Evolutionary conservation across 2,888 invertebrate genomes (phyloP), one percentile per base, ranked within the genome.

Genomic region (Hypercompe scribonia): DNA sequence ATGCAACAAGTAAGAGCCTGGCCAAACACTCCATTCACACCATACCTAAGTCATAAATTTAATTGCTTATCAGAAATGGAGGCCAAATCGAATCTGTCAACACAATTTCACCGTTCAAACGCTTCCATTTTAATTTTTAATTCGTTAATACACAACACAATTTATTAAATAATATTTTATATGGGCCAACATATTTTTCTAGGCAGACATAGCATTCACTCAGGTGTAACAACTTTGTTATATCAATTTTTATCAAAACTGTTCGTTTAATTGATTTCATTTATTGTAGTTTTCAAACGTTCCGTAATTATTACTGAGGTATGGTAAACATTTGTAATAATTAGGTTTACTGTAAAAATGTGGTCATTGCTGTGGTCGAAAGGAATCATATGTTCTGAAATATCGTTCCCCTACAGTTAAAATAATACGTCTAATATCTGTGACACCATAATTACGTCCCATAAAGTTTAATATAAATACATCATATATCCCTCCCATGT

Each of bases 21-120:
- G 13, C 8, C 24, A 11, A 33, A 50, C 13, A 1, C 67, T 7
- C 31, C 4, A 28, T 46, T 33, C 21, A 15, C 15, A 50, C 33
- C 2, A 34, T 36, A 64, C 34, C 50, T 50, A 10, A 24, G n/a
- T 10, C 70, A 73, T 67, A 73, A 76, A 76, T 78, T 15, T 18
- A 73, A 73, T 75, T 68, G 54, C 33, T 68, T 72, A 71, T 76
- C 73, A 74, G 58, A 64, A 74, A 71, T 72, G 58, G 58, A 81
- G 68, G 65, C 70, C 46, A 73, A 82, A 80, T 80, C 64, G 69
- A 81, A 75, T 71, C 73, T 78, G 78, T 73, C 81, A 73, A 71
- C 70, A 82, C 65, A 71, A 80, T 70, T n/a, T 70, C 71, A 63
- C 39, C 71, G 65, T n/a, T 70, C 70, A 67, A 72, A 58, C 31